Evolutionary conservation across 2,888 invertebrate species (phyloP), one percentile per base, ranked within the genome.

Genomic region (Stratiomys singularior): DNA sequence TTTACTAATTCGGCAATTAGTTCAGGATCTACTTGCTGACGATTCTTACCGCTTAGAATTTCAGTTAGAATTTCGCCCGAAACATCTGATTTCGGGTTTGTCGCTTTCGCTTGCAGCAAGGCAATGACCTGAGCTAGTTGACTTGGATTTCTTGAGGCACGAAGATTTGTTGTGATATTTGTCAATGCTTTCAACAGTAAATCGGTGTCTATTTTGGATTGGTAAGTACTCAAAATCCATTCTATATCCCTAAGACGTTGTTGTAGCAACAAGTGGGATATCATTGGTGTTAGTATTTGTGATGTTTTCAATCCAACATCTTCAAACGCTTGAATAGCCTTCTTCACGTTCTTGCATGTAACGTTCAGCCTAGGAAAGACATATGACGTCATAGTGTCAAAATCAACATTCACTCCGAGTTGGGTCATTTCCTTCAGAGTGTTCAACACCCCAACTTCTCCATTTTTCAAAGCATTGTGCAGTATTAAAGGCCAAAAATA

Each of bases 401-500:
- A 87, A 82, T 92, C 91, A 0, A 90, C 88, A 23, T 86, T 86
- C 0, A 92, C 88, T 0, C 88, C 86, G 83, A 90, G 87, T 1
- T 86, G 82, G 0, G 88, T 81, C 90, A 92, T 92, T 37, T 87
- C 88, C 66, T 86, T 82, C 0, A 93, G 81, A 0, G 89, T 86
- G 44, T 88, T 88, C 81, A 91, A 86, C 79, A 92, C 85, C 0
- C 86, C 87, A 0, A 77, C 79, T 78, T 92, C 91, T 0, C 91
- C 91, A 76, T 88, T 86, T 25, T 84, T 85, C 67, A 86, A 87
- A 0, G 88, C 88, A 9, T 86, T 87, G 1, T 89, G 86, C 23
- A 91, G 71, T 64, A 93, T 78, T 72, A 92, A 84, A 0, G 92
- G 92, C 92, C 92, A 92, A 83, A 92, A 92, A 83, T 90, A 93